A percentile compares a stretch with the other conserved stretches of the same genome.
Conservation (phyloP, 2,113 vertebrate species). For the Chascanopsetta lugubris region DNA sequence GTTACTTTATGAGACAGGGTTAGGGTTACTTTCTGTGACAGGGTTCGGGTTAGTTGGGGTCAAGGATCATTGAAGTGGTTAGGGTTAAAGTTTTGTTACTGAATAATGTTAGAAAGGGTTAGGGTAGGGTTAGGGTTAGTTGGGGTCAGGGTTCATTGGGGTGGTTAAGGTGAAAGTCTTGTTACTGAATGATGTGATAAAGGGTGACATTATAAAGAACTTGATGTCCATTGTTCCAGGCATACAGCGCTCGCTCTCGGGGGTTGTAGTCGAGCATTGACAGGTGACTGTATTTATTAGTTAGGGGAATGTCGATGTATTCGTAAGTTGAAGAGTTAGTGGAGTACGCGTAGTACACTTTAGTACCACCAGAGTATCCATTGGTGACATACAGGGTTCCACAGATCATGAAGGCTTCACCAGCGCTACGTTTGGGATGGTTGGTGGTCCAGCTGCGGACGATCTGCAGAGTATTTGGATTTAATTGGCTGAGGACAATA, state of each 20-base stretch:
- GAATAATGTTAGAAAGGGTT: not conserved
- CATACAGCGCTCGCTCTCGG: constrained; percentile 64
- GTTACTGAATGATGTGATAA: constrained; percentile 68
- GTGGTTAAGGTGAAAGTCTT: not conserved
- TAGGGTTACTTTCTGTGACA: too few species aligned
- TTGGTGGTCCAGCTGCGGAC: constrained; percentile 72
- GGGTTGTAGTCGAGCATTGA: constrained; percentile 75
- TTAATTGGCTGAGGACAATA: constrained; percentile 67
- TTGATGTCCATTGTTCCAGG: constrained; percentile 74
- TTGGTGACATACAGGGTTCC: constrained; percentile 71
- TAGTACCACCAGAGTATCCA: constrained; percentile 67
- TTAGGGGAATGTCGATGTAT: constrained; percentile 69
- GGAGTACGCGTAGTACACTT: constrained; percentile 68
- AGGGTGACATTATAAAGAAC: constrained; percentile 70
- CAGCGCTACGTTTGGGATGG: constrained; percentile 68
- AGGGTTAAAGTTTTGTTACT: too few species aligned
- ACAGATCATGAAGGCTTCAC: constrained; percentile 73
- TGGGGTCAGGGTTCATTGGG: not conserved
- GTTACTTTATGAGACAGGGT: too few species aligned
- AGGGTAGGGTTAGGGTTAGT: not conserved
- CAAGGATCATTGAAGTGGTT: too few species aligned
- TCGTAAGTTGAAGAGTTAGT: constrained; percentile 72
- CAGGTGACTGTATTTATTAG: constrained; percentile 69
- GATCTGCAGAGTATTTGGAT: constrained; percentile 64
- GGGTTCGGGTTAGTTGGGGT: too few species aligned